Conservation (phyloP, 30 jellyfish, hydroid and myxozoan species). For the Clytia hemisphaerica region DNA sequence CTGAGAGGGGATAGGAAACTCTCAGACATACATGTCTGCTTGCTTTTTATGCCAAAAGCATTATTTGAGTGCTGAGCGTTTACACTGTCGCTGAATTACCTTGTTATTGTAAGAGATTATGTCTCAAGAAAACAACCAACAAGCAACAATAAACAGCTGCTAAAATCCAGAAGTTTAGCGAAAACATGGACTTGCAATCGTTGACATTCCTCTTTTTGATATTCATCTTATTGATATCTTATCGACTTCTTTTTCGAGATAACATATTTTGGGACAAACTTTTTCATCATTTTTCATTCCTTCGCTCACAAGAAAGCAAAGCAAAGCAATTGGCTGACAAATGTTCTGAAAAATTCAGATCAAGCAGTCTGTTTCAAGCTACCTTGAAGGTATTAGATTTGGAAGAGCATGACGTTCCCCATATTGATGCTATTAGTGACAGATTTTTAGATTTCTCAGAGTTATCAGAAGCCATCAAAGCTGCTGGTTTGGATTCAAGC, state of each 20-base stretch:
- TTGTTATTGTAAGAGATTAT: too few species aligned
- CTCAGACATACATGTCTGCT: too few species aligned
- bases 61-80: too few species aligned
- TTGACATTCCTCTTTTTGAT: background rate
- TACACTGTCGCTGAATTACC: too few species aligned
- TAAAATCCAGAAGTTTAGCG: too few species aligned
- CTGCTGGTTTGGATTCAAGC: constrained; percentile 72
- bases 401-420: constrained; percentile 19
- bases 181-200: background rate
- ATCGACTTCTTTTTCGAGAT: constrained; percentile 5
- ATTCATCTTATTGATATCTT: background rate
- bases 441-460: constrained; percentile 32
- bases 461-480: constrained; percentile 53
- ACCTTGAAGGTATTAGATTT: background rate
- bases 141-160: too few species aligned
- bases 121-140: too few species aligned
- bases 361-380: constrained; percentile 3
- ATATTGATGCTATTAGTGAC: constrained; percentile 61
- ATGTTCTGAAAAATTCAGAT: background rate
- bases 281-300: too few species aligned
- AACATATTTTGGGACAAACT: constrained; percentile 1
- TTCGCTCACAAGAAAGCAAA: background rate
- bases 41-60: too few species aligned
- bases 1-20: too few species aligned
- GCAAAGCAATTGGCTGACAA: background rate